Percentiles rank a stretch among this genome's conserved stretches.
phyloP scores from a whole-genome alignment of 2,113 vertebrate genomes.

The Tachysurus vachellii region DNA sequence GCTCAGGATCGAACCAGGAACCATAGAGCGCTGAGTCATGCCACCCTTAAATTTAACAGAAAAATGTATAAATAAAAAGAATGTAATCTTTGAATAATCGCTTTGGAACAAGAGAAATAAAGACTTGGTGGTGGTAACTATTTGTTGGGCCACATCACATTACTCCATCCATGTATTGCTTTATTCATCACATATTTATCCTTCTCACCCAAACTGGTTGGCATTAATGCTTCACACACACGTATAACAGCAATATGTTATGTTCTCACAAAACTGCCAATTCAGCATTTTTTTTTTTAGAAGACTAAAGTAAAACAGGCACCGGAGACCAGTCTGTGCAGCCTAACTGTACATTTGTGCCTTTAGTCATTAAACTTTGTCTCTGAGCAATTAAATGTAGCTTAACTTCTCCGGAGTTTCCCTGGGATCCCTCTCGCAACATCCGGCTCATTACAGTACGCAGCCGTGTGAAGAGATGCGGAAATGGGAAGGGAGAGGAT shows the following conservation, averaged over 20 bases:
- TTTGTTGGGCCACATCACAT: not conserved
- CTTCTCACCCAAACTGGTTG: not conserved
- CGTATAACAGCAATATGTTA: not conserved
- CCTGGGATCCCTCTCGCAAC: constrained; percentile 32
- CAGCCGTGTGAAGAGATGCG: constrained; percentile 43
- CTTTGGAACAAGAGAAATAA: not conserved
- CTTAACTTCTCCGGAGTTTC: constrained; percentile 57
- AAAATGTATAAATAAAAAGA: not conserved
- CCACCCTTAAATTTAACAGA: not conserved
- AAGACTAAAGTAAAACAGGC: constrained; percentile 20
- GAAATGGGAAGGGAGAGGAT: constrained; percentile 34
- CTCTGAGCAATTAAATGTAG: constrained; percentile 66
- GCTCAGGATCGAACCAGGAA: not conserved
- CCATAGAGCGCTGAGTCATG: not conserved
- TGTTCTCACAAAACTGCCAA: no score
- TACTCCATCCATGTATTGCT: not conserved
- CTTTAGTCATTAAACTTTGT: constrained; percentile 60
- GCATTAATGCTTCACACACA: not conserved
- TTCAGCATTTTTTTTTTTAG: not conserved
- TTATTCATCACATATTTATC: not conserved
- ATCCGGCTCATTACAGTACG: constrained; percentile 16
- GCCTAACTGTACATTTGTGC: constrained; percentile 57
- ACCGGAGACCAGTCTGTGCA: constrained; percentile 55
- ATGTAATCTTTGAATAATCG: not conserved
- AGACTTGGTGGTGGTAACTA: not conserved